Evolutionary conservation across 2,113 vertebrate species (phyloP), one percentile per base, ranked within the genome.

Genomic region (Thymallus thymallus): DNA sequence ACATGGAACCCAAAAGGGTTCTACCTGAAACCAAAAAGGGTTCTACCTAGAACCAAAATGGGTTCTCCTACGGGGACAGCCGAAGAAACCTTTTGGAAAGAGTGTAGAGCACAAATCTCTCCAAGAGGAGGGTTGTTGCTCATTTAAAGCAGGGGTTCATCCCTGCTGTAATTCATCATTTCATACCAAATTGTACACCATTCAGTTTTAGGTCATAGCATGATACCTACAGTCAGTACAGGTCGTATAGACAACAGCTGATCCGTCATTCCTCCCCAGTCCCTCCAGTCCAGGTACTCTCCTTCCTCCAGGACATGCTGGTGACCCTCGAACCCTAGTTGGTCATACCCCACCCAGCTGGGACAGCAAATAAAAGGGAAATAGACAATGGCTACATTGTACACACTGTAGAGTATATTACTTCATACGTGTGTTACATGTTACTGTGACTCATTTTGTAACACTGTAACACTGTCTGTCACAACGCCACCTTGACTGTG

Each of bases 281-380:
- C 94, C 0, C 73, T 91, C 93, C 94, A 95, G 65, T 96, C 91
- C 79, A 82, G 85, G 76, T 97, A 98, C 0, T 94, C 93, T 76
- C 97, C 97, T 91, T 98, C 97, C 87, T 98, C 97, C 82, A 98
- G 91, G 80, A 98, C 78, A 88, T 95, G 94, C 83, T 98, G 97
- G 76, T 95, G 95, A n/a, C 96, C 97, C 75, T 91, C 92, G 83
- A 97, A 98, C 4, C 90, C 92, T 5, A 94, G 89, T 85, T 94
- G 92, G 80, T 95, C 94, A 62, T 96, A 98, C 4, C 94, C 96
- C 16, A 97, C 94, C 96, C 96, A 98, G 3, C 97, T 98, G 84
- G 20, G 68, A 48, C 22, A 56, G 62, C 9, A 13, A 20, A 64
- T 22, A 64, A 64, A 26, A 26, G 7, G 24, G 62, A 22, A 22